A percentile compares a stretch with the other conserved stretches of the same genome.
Evolutionary conservation across 2,888 invertebrate species (phyloP).

Genomic region (Eumacrocentrus americanus): DNA sequence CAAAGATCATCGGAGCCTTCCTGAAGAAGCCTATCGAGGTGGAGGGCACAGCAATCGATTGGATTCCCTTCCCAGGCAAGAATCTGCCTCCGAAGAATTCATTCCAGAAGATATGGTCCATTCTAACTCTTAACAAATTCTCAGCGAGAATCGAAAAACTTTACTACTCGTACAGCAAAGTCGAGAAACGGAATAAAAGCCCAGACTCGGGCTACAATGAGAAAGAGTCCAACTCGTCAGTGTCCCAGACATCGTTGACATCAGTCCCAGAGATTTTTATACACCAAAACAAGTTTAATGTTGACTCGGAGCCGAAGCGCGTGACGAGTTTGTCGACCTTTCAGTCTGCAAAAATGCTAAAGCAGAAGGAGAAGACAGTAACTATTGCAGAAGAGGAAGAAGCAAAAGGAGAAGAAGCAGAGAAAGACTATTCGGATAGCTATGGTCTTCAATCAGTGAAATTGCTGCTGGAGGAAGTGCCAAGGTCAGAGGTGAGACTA

Average conservation of each 20-base stretch:
- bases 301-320: background rate
- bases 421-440: constrained; percentile 21
- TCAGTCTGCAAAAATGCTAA: background rate
- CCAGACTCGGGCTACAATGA: constrained; percentile 50
- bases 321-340: constrained; percentile 15
- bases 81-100: constrained; percentile 46
- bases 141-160: constrained; percentile 36
- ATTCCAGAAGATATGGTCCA: constrained; percentile 44
- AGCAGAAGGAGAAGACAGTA: constrained; percentile 6
- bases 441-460: constrained; percentile 27
- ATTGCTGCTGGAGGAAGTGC: constrained; percentile 41
- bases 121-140: constrained; percentile 35
- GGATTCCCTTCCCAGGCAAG: constrained; percentile 47
- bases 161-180: no score
- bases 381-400: no score
- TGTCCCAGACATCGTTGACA: background rate
- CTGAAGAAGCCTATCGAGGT: constrained; percentile 48
- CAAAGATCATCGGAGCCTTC: constrained; percentile 46
- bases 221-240: constrained; percentile 8
- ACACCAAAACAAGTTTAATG: no score
- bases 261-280: no score
- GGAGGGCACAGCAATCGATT: constrained; percentile 44
- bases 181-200: constrained; percentile 33
- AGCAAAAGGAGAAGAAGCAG: no score
- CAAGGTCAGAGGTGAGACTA: constrained; percentile 38